phyloP scores from a whole-genome alignment of 2,113 vertebrate species.

The Heliornis fulica region DNA sequence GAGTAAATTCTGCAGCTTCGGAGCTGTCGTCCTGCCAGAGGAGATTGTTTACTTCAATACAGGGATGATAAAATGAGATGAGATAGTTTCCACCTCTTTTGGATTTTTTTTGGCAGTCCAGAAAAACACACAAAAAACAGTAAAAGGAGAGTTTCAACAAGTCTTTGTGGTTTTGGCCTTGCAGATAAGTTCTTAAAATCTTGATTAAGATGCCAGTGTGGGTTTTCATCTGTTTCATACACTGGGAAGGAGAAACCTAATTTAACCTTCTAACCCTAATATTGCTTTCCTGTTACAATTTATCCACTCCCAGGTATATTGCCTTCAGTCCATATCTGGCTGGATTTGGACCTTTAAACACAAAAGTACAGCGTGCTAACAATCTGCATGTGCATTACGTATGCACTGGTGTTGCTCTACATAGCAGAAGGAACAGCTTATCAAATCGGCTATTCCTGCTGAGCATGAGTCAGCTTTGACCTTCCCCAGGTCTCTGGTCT shows the following conservation, averaged over 20 bases:
- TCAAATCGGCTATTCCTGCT: constrained; percentile 14
- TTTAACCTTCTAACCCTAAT: neutral
- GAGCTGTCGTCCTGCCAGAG: neutral
- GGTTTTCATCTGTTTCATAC: neutral
- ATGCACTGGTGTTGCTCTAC: neutral
- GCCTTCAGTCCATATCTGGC: neutral
- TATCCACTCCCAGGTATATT: neutral
- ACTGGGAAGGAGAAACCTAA: neutral
- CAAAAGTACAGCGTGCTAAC: neutral
- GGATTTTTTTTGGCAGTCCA: neutral
- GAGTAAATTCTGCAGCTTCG: neutral
- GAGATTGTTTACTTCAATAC: neutral
- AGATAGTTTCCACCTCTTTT: neutral
- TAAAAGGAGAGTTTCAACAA: neutral
- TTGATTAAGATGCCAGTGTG: neutral
- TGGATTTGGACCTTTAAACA: neutral
- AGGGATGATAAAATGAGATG: neutral
- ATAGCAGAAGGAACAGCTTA: neutral
- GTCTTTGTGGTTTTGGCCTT: neutral
- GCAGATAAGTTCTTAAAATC: neutral
- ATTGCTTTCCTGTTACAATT: neutral
- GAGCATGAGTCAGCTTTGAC: constrained; percentile 38
- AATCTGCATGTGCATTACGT: accelerated
- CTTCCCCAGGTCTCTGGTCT: constrained; percentile 20
- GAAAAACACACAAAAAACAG: neutral